These are phyloP conservation scores for Lytechinus pictus DNA, from an alignment of 35 echinoderm and acorn worm species.

Conservation along the genomic window DNA sequence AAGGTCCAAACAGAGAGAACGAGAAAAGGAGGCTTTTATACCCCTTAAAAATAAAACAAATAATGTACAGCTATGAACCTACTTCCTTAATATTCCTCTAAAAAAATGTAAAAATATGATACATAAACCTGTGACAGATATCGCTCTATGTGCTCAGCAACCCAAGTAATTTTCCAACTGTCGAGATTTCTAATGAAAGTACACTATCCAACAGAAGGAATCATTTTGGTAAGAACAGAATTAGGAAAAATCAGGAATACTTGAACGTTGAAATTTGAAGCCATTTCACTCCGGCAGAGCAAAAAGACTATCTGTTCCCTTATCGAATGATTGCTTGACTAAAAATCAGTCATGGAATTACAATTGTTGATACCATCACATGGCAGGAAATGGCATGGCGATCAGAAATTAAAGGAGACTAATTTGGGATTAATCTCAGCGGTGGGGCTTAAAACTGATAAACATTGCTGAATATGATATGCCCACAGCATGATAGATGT, in stretches of 20 bases:
- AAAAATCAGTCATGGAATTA: neutral
- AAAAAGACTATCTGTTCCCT: neutral
- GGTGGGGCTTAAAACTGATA: neutral
- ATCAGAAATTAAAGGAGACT: neutral
- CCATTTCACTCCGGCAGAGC: neutral
- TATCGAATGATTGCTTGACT: neutral
- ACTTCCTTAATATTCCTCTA: neutral
- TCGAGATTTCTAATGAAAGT: neutral
- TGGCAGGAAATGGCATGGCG: neutral
- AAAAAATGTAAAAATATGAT: neutral
- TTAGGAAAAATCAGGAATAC: neutral
- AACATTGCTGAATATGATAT: neutral
- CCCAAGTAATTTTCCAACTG: too few species aligned
- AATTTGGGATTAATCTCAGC: constrained; percentile 4
- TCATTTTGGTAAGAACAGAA: neutral
- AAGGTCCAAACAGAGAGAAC: too few species aligned
- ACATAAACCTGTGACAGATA: too few species aligned
- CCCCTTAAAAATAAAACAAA: too few species aligned
- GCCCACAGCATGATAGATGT: neutral
- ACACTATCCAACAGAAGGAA: neutral
- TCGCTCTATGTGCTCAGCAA: too few species aligned
- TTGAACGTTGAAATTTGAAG: neutral
- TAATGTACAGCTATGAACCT: too few species aligned
- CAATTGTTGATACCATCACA: neutral
- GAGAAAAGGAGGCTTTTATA: too few species aligned